Evolutionary conservation across 1,140 invertebrate species (phyloP), one percentile per base, ranked within the genome.

Genomic region (Pseudobourletiella spinata): DNA sequence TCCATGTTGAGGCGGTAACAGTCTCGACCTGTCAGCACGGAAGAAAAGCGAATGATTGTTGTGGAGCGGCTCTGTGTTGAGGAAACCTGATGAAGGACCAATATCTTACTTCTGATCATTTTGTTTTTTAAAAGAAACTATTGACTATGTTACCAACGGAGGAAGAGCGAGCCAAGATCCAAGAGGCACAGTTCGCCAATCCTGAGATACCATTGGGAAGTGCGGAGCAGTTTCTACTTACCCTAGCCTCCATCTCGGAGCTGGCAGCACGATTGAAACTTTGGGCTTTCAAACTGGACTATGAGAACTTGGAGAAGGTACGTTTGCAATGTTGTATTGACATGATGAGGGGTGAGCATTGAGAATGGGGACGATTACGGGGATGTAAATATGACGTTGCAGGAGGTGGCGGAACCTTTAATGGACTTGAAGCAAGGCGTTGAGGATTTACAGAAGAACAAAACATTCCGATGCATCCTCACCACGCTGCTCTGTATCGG

Each of bases 251-350:
- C 22, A 96, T 99, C 64, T 94, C 88, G 35, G 95, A 98, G 78
- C 81, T 99, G 43, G 85, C 90, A 25, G 94, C 96, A 26, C 80
- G 97, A 68, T 81, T 99, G 2, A 92, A 94, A 74, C 80, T 99
- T 57, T 99, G 97, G 97, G 86, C 95, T 56, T 99, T 99, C 78
- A 96, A 97, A 75, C 78, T 99, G 32, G 97, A 99, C 79, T 99
- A 97, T 77, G 95, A 98, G 75, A 89, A 87, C 74, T 85, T 89
- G 65, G 95, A 99, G 79, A 87, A 85, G 77, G 89, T 91, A 76
- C 76, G 77, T 70, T n/a, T n/a, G n/a, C n/a, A n/a, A n/a, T n/a
- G n/a, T n/a, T n/a, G n/a, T n/a, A n/a, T n/a, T 46, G 26, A 24
- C 44, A 24, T 50, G 30, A 14, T 14, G 35, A 42, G 35, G 11